Base-by-base conservation (phyloP, 37 sponge, comb jelly and placozoan species). In the Aplysina aerophoba region DNA sequence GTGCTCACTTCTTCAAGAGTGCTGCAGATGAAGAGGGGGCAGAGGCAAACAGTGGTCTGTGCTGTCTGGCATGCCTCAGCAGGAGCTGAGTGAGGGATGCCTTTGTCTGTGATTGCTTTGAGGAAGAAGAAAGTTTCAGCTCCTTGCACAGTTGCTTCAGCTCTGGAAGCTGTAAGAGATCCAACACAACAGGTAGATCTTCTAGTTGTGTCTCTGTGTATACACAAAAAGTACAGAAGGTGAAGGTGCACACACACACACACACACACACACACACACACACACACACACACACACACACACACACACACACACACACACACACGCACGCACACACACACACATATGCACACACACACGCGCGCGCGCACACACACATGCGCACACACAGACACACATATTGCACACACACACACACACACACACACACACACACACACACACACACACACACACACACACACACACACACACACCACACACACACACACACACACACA, bases 11-110 rank as follows among this genome's bases (percentile, higher is more conserved):
- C 39, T 79, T 80, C 36, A 84, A 81, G 28, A 89, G 73, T 22
- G 82, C 36, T 4, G 31, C 19, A 41, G 72, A 28, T 36, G 88
- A 80, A 24, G 82, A 73, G 15, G 85, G 38, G 27, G 63, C 63
- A 19, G 86, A 75, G 12, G 79, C 79, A 89, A 91, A 91, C 13
- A 94, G 81, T 14, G 91, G 91, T 27, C 78, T 87, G 63, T 91
- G 87, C 57, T 85, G 67, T 13, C 65, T 67, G 67, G 69, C 65
- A 31, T 89, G 92, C 20, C 61, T 66, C 67, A 93, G 55, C 16
- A 93, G 15, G 30, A 78, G 25, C 19, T 75, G 59, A 11, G 87
- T 85, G 1, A 85, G 82, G 65, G 60, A 56, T 74, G 84, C 0
- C 85, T 89, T 90, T 53, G n/a, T 71, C 20, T 11, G 6, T 20